Percentiles rank a stretch among this genome's conserved stretches.
Conservation (phyloP, 1,140 invertebrate species). For the Ips nitidus region DNA sequence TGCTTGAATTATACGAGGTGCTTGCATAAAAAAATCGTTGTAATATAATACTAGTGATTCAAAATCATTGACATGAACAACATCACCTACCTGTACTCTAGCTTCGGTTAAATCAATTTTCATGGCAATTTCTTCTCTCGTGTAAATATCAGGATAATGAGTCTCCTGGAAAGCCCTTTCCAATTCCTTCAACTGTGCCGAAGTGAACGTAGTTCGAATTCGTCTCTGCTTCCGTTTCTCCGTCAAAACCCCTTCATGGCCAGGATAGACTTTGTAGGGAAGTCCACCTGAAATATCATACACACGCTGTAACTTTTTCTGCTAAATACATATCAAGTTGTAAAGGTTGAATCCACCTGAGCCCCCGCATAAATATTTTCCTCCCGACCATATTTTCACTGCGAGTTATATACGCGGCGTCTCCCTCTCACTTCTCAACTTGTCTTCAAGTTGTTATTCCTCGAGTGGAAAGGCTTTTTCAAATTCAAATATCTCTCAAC, state of each 20-base stretch:
- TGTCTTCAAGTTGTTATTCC: conserved; percentile 35
- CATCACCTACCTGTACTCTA: conserved; percentile 86
- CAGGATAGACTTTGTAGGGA: conserved; percentile 84
- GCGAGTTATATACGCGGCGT: too few species aligned
- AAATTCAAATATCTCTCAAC: conserved; percentile 37
- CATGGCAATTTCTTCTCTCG: conserved; percentile 97
- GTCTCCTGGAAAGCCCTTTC: conserved; percentile 97
- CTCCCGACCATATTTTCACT: not conserved
- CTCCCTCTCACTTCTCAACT: conserved; percentile 8
- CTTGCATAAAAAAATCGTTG: too few species aligned
- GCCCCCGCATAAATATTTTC: not conserved
- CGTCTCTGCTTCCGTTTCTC: conserved; percentile 91
- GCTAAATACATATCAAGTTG: too few species aligned
- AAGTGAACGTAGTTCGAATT: conserved; percentile 96
- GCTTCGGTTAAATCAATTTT: conserved; percentile 98
- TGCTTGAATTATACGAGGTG: too few species aligned
- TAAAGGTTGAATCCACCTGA: too few species aligned
- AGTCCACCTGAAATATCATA: conserved; percentile 65
- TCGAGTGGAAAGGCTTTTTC: conserved; percentile 32
- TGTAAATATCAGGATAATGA: conserved; percentile 99
- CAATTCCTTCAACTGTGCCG: conserved; percentile 93
- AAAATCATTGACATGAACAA: not conserved
- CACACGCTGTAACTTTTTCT: not conserved
- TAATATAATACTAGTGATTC: not conserved
- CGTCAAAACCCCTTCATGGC: conserved; percentile 79